Evolutionary conservation across 2,797 vertebrate genomes (phyloP), one percentile per base, ranked within the genome.

Genomic region (Eurystomus glaucurus): DNA sequence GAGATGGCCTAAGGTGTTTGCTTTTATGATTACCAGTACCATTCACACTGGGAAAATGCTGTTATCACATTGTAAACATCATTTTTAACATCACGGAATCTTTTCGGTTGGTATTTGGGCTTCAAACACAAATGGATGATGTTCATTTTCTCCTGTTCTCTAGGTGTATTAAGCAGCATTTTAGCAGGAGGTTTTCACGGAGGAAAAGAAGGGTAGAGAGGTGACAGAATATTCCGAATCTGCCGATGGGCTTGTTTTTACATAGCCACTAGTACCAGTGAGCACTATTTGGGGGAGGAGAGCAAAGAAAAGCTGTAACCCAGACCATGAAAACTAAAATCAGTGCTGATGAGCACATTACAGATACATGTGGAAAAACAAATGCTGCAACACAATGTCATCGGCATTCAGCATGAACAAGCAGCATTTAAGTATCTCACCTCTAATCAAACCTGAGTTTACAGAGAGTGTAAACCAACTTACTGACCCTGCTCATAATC

Each of bases 41-140:
- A 41, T 88, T 97, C 52, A 46, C 64, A 88, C 77, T 31, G 77
- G 74, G 94, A 86, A 84, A 91, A 64, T 0, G 33, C 57, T 97
- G 85, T 98, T 97, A 92, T 86, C 94, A 95, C 94, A 13, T 85
- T 97, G 97, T 97, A 98, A 97, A 96, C 76, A 39, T 96, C 9
- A 57, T 85, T 96, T 76, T 96, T 92, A 95, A 90, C 96, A 89
- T 95, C 6, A 10, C 8, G 6, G 79, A 80, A 78, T 41, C 9
- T 60, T 93, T 84, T 58, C 4, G 0, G 52, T 51, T 68, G 71
- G 29, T 76, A 23, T 90, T 85, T 60, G 80, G 48, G 77, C 85
- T 89, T 72, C 62, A 69, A 21, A 77, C 1, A 21, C n/a, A n/a
- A 81, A 48, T 0, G 23, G 46, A 29, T 3, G 1, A 15, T 78